Base-by-base conservation (phyloP, 2,797 vertebrate species). In the Notolepis coatsorum region DNA sequence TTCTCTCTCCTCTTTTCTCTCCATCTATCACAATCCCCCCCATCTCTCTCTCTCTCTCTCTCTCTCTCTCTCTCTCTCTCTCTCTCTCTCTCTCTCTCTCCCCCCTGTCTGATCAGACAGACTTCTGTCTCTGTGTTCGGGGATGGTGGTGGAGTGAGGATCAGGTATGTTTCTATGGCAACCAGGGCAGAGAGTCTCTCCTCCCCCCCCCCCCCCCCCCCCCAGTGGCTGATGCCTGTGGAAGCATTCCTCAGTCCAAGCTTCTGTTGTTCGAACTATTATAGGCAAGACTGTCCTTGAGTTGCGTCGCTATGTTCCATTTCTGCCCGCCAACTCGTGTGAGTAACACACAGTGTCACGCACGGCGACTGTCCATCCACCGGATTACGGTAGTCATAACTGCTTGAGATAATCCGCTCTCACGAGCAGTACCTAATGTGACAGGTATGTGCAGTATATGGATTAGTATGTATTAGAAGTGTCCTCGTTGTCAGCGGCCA, bases 151-250 rank as follows among this genome's bases (percentile, higher is more conserved):
- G 67, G 73, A 77, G 77, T 85, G 74, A 86, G 73, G 75, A 83
- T 75, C 84, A 87, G 84, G 82, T 84, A 81, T 61, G 89, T 92
- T 90, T 74, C 88, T 73, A 86, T 89, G 84, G 88, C 70, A 89
- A 93, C 89, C 80, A 60, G 74, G 73, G 65, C 80, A 84, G 75
- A 77, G 75, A 77, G 79, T 47, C 27, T 84, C 70, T 80, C 63
- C 35, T 30, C 57, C 75, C 24, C 56, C 38, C 72, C 27, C 28
- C 24, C 25, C 24, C 33, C 33, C 38, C 9, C 37, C 17, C 3
- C 21, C 73, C 23, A 46, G n/a, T 54, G 24, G 58, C 17, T 53
- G 8, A n/a, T 50, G 65, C 71, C 53, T 71, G 61, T 46, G 50
- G 61, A 79, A 25, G 66, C 43, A 15, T 61, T 65, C 63, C 64